These are phyloP conservation scores for Caiman crocodilus DNA, from an alignment of 2,797 vertebrate genomes.

Conservation along the genomic window DNA sequence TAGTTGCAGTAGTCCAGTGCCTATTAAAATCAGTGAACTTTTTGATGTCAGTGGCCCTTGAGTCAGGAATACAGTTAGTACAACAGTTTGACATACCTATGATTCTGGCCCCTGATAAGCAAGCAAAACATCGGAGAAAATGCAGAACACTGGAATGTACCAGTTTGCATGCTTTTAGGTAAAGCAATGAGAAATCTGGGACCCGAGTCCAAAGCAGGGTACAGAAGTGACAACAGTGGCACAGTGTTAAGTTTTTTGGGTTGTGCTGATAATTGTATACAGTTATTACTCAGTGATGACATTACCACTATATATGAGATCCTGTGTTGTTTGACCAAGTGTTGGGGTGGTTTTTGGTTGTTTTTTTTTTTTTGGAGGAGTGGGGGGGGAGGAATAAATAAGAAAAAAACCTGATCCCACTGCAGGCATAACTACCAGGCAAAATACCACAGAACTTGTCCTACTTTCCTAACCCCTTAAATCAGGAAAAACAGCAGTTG, in stretches of 20 bases:
- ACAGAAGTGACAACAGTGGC: background rate
- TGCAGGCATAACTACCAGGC: background rate
- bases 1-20: background rate
- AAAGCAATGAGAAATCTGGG: background rate
- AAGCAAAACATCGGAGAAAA: slow-evolving; percentile 2
- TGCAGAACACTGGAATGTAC: slow-evolving; percentile 24
- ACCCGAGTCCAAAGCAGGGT: background rate
- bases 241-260: background rate
- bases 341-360: background rate
- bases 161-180: background rate
- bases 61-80: background rate
- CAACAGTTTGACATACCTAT: background rate
- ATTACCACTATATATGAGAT: background rate
- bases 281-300: background rate
- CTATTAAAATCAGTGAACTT: background rate
- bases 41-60: background rate
- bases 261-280: background rate
- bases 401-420: background rate
- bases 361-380: background rate
- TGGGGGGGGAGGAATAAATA: background rate
- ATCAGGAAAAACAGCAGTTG: background rate
- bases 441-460: background rate
- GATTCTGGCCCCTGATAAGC: background rate
- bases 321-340: background rate
- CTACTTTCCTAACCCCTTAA: background rate